Conservation (phyloP, 2,888 invertebrate species). For the Thysanoteuthis rhombus region DNA sequence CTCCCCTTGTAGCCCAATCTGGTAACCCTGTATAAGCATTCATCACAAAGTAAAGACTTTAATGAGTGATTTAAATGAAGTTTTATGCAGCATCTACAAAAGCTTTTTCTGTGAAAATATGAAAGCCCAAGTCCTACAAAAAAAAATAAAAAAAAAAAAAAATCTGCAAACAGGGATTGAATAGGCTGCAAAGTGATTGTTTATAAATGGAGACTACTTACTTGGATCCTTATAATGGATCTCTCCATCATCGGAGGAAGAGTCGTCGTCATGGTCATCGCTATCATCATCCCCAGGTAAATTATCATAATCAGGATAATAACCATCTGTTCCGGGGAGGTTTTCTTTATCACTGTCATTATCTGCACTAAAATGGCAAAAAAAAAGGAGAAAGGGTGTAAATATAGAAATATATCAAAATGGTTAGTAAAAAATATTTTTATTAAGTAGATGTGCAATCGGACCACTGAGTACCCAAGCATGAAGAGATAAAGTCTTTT, state of each 20-base stretch:
- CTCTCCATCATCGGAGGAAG: constrained; percentile 61
- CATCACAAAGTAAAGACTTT: too few species aligned
- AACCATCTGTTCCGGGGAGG: constrained; percentile 36
- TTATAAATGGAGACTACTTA: constrained; percentile 34
- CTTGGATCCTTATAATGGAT: constrained; percentile 55
- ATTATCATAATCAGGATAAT: constrained; percentile 42
- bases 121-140: too few species aligned
- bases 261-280: constrained; percentile 36
- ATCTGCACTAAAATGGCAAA: constrained; percentile 16
- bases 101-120: too few species aligned
- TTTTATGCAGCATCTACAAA: too few species aligned
- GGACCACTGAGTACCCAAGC: too few species aligned
- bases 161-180: not conserved
- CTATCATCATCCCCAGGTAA: constrained; percentile 33
- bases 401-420: not conserved
- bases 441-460: too few species aligned
- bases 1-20: too few species aligned
- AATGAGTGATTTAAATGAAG: too few species aligned
- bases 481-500: too few species aligned
- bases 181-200: not conserved
- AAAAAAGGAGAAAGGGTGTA: not conserved
- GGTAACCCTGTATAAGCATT: too few species aligned
- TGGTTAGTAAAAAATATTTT: too few species aligned
- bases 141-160: too few species aligned
- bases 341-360: constrained; percentile 50